A percentile compares a stretch with the other conserved stretches of the same genome.
Evolutionary conservation across 2,113 vertebrate genomes (phyloP).

Genomic region (Fregata magnificens): DNA sequence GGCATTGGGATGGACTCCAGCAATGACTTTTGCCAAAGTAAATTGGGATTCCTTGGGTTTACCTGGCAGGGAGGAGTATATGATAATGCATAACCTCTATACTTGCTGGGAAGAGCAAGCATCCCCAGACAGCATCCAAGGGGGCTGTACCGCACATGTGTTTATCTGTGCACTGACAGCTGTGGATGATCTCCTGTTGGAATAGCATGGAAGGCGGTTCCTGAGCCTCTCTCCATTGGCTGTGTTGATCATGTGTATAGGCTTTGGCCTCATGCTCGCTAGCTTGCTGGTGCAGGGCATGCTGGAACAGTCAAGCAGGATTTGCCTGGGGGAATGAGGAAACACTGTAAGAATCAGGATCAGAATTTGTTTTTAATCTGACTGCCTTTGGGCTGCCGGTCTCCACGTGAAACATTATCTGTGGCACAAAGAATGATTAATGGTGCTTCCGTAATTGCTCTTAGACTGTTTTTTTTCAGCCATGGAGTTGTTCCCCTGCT

Average conservation of each 20-base stretch:
- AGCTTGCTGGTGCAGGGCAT: neutral
- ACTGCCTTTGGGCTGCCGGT: neutral
- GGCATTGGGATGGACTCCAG: neutral
- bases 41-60: neutral
- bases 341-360: neutral
- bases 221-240: neutral
- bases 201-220: neutral
- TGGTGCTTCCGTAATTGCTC: neutral
- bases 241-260: neutral
- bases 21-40: neutral
- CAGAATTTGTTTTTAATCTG: neutral
- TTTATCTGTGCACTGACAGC: neutral
- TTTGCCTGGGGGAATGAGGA: neutral
- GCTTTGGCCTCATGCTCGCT: neutral
- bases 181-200: neutral
- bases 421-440: neutral
- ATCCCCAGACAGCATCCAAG: neutral
- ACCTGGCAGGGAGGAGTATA: neutral
- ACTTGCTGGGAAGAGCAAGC: neutral
- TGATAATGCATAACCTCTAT: neutral
- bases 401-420: neutral
- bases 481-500: neutral
- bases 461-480: neutral
- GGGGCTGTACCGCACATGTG: accelerated
- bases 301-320: neutral